Evolutionary conservation across 2,888 invertebrate genomes (phyloP), one percentile per base, ranked within the genome.

Genomic region (Eretmocerus hayati): DNA sequence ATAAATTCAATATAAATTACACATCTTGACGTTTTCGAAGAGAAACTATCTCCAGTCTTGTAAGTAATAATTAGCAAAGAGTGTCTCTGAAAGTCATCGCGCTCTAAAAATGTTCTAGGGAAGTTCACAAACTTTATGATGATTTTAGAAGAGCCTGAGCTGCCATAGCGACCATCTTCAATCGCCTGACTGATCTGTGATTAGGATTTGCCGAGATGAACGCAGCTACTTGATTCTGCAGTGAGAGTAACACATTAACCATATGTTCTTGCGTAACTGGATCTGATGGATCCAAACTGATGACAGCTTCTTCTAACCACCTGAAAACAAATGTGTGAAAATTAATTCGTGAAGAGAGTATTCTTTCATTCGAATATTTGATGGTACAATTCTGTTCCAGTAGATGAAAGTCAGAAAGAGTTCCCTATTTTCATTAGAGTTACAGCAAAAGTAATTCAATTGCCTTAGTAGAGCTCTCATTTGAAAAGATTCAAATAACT

Each of bases 301-400:
- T 78, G 49, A 94, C 78, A 0, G 92, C 90, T 66, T 91, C 91
- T 62, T 89, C 85, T 48, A 94, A 75, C 75, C 88, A 93, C 63
- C 92, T 92, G 72, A 8, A 74, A 70, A 31, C 55, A 55, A 46
- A 42, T 47, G 15, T 36, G 15, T 46, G 13, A 20, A 13, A 5
- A 41, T n/a, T n/a, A n/a, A n/a, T n/a, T n/a, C n/a, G n/a, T n/a
- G n/a, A n/a, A n/a, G n/a, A n/a, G n/a, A n/a, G n/a, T n/a, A n/a
- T n/a, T n/a, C n/a, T n/a, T n/a, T n/a, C n/a, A n/a, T n/a, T n/a
- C n/a, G n/a, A n/a, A n/a, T n/a, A n/a, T n/a, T n/a, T n/a, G n/a
- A n/a, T n/a, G n/a, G n/a, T n/a, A n/a, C n/a, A n/a, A n/a, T n/a
- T n/a, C n/a, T n/a, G n/a, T n/a, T n/a, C n/a, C n/a, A n/a, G n/a